Evolutionary conservation across 2,113 vertebrate species (phyloP).

Genomic region (Vulpes ferrilata): DNA sequence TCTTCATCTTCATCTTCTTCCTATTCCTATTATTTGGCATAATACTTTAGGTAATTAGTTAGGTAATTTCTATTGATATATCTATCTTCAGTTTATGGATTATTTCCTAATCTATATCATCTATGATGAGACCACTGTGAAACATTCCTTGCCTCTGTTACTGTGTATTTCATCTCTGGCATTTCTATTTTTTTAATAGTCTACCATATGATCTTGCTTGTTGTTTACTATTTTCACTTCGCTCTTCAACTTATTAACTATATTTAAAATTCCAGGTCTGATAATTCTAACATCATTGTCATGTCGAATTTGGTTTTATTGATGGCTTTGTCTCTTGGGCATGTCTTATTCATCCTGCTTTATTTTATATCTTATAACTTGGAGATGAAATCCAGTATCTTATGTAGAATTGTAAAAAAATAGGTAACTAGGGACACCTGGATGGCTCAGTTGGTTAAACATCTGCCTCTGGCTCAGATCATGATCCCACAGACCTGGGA

Average conservation of each 20-base stretch:
- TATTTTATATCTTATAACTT: neutral
- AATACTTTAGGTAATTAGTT: neutral
- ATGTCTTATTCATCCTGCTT: neutral
- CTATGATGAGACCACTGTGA: neutral
- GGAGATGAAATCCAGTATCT: neutral
- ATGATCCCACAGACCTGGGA: too few species aligned
- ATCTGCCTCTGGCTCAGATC: too few species aligned
- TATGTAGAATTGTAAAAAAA: neutral
- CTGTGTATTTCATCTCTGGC: neutral
- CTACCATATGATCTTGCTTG: neutral
- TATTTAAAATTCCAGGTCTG: neutral
- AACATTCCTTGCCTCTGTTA: neutral
- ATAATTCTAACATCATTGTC: neutral
- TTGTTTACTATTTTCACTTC: neutral
- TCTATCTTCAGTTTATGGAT: neutral
- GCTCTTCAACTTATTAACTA: neutral
- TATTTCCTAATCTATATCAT: neutral
- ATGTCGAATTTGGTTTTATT: neutral
- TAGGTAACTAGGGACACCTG: neutral
- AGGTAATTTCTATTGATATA: neutral
- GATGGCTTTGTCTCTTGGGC: neutral
- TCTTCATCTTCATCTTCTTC: too few species aligned
- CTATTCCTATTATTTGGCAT: neutral
- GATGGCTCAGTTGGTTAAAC: too few species aligned
- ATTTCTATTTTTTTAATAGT: neutral